phyloP scores from a whole-genome alignment of 2,888 invertebrate genomes.

The Phalera bucephala region DNA sequence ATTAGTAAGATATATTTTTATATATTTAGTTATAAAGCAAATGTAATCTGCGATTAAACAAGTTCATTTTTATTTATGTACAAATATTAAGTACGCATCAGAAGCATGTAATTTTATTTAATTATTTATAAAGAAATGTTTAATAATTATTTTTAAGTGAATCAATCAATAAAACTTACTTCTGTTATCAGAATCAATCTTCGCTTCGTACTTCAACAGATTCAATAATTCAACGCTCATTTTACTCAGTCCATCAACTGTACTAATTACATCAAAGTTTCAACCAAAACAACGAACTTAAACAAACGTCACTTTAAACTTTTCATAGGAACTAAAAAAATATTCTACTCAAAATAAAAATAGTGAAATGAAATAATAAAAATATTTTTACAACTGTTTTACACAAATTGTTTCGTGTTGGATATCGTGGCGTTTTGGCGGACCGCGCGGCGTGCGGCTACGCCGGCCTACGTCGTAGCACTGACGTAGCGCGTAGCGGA shows the following conservation, averaged over 20 bases:
- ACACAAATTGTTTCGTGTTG: constrained; percentile 38
- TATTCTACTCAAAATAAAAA: background rate
- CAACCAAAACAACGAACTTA: constrained; percentile 8
- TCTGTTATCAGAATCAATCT: constrained; percentile 40
- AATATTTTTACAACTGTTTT: constrained; percentile 11
- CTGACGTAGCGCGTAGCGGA: constrained; percentile 46
- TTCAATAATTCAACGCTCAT: constrained; percentile 67
- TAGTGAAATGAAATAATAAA: background rate
- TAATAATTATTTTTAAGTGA: background rate
- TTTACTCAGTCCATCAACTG: constrained; percentile 40
- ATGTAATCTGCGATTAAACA: no score
- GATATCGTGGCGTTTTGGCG: constrained; percentile 42
- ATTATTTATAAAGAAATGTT: no score
- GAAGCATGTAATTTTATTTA: no score
- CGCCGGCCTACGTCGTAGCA: constrained; percentile 72
- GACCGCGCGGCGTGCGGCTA: constrained; percentile 61
- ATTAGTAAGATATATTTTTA: no score
- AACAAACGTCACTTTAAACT: no score
- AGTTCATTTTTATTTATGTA: no score
- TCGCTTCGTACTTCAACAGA: constrained; percentile 55
- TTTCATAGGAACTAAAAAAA: constrained; percentile 5
- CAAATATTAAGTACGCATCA: no score
- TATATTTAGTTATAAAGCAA: no score
- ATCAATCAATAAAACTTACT: constrained; percentile 41
- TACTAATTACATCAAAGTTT: constrained; percentile 25